Base-by-base conservation (phyloP, 2,888 invertebrate genomes). In the Nemotelus nigrinus region DNA sequence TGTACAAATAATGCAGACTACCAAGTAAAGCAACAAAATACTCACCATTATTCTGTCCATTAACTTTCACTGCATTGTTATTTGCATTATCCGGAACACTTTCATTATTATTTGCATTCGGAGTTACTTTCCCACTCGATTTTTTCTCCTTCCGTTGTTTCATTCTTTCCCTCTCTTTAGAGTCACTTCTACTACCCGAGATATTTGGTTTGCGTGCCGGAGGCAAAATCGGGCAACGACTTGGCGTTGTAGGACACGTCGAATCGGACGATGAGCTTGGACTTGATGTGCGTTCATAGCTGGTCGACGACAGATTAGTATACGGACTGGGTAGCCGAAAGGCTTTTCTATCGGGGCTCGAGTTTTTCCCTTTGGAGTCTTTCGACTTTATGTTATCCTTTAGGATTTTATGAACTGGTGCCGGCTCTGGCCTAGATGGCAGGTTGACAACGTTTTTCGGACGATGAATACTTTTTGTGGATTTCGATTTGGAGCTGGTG, bases 261-360 rank as follows among this genome's bases (percentile, higher is more conserved):
- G 79, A 79, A 41, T 79, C 78, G n/a, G 78, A 76, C 6, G 81
- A 81, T 7, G 79, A 80, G 39, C 76, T 77, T 4, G 79, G 76
- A 74, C 79, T 81, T 7, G 79, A 64, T n/a, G 79, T 76, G 8
- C 80, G 68, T n/a, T 80, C 81, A 65, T 70, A 80, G 39, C 79
- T 80, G n/a, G 78, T 76, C 1, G 79, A 78, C 57, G 76, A 77
- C 39, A 79, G 41, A 43, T 63, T 77, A 2, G 77, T 76, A 41
- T 76, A 78, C 5, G 81, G 82, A 78, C 81, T 83, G 8, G 83
- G 82, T 8, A 83, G 78, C 8, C 77, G 68, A 53, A 74, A 77
- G 8, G 68, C 45, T 50, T 79, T 80, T 45, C 81, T 48, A 39
- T 80, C 77, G 41, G 70, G 60, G 53, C 55, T 77, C 39, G 60